A percentile compares a stretch with the other conserved stretches of the same genome.
Conservation (phyloP, 1,140 invertebrate genomes). For the Apocrypta bakeri region DNA sequence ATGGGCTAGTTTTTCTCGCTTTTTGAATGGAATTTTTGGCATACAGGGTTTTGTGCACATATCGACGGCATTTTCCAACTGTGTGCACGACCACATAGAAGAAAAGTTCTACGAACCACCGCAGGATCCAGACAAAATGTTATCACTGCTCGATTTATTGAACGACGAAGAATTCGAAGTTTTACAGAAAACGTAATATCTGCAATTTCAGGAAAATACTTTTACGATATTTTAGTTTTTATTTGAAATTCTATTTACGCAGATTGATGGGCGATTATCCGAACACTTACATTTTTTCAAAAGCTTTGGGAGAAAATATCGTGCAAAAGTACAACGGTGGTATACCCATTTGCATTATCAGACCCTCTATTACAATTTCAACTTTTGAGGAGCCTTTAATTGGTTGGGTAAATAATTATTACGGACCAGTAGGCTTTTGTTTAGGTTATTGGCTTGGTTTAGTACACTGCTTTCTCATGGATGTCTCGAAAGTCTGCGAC, state of each 20-base stretch:
- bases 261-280: conserved; percentile 85
- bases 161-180: conserved; percentile 66
- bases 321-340: conserved; percentile 79
- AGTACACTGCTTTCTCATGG: conserved; percentile 81
- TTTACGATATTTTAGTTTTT: no score
- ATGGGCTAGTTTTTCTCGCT: no score
- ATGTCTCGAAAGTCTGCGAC: conserved; percentile 80
- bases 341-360: conserved; percentile 84
- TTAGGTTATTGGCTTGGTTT: conserved; percentile 83
- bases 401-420: conserved; percentile 92
- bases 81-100: conserved; percentile 76
- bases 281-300: conserved; percentile 91
- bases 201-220: no score
- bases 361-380: conserved; percentile 86
- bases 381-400: conserved; percentile 82
- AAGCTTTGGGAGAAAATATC: conserved; percentile 86
- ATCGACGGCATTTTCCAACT: conserved; percentile 84
- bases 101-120: conserved; percentile 76
- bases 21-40: no score
- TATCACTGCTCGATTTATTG: conserved; percentile 68
- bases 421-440: conserved; percentile 83
- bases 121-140: conserved; percentile 71
- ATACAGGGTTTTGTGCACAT: conserved; percentile 71
- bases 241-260: conserved; percentile 34
- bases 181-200: conserved; percentile 69